These are phyloP conservation scores for Acholoe squamosa DNA, from an alignment of 2,888 invertebrate genomes.

Conservation along the genomic window DNA sequence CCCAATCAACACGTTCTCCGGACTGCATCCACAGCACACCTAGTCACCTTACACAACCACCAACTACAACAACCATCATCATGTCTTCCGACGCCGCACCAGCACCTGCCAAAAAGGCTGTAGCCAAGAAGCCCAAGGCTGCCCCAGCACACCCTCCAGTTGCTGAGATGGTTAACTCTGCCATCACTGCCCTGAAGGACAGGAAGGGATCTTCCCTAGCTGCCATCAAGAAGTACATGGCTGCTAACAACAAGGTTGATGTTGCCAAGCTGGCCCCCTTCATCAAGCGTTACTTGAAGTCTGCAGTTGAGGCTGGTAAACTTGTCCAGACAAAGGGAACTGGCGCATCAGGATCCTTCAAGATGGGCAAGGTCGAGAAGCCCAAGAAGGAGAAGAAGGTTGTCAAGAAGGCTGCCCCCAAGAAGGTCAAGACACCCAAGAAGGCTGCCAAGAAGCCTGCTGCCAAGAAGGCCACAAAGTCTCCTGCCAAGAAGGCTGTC, in stretches of 20 bases:
- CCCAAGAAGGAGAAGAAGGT: conserved; percentile 63
- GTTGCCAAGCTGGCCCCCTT: conserved; percentile 52
- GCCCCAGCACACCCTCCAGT: conserved; percentile 58
- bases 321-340: conserved; percentile 61
- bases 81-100: conserved; percentile 60
- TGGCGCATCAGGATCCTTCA: conserved; percentile 62
- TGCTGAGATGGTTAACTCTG: conserved; percentile 48
- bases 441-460: conserved; percentile 48
- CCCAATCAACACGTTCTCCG: not conserved
- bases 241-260: conserved; percentile 62
- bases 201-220: conserved; percentile 60
- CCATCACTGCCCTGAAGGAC: conserved; percentile 53
- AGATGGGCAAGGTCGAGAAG: conserved; percentile 59
- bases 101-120: not conserved
- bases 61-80: conserved; percentile 25
- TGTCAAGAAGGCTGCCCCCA: conserved; percentile 55
- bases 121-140: conserved; percentile 58
- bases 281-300: conserved; percentile 61
- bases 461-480: conserved; percentile 52
- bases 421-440: conserved; percentile 63
- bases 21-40: not conserved
- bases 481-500: conserved; percentile 62
- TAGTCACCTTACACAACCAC: not conserved
- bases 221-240: conserved; percentile 63
- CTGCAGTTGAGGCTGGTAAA: conserved; percentile 45